Evolutionary conservation across 1,140 invertebrate species (phyloP).

Genomic region (Penaeus japonicus): DNA sequence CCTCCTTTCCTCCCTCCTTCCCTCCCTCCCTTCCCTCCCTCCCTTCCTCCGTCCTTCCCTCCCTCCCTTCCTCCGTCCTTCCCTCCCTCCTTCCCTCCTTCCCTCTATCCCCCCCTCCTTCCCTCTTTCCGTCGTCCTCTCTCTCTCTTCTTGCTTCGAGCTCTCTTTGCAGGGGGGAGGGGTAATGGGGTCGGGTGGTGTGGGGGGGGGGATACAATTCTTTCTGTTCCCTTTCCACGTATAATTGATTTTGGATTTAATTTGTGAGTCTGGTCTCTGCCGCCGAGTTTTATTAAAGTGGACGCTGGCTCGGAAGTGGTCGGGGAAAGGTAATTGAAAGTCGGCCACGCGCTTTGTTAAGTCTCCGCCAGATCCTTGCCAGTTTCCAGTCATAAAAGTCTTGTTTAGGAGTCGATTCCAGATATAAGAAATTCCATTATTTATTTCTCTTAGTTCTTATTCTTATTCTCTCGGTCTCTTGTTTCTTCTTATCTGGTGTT

Average conservation of each 20-base stretch:
- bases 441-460: too few species aligned
- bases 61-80: too few species aligned
- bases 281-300: slow-evolving; percentile 28
- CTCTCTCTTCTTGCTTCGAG: too few species aligned
- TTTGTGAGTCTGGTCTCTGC: slow-evolving; percentile 17
- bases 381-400: slow-evolving; percentile 39
- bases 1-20: too few species aligned
- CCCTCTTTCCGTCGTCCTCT: too few species aligned
- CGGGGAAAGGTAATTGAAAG: slow-evolving; percentile 27
- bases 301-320: slow-evolving; percentile 32
- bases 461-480: too few species aligned
- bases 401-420: slow-evolving; percentile 40
- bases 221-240: slow-evolving; percentile 19
- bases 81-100: too few species aligned
- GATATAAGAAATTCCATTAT: slow-evolving; percentile 45
- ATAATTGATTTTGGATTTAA: slow-evolving; percentile 28
- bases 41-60: too few species aligned
- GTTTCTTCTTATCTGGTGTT: too few species aligned
- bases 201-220: background rate
- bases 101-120: too few species aligned
- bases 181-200: background rate
- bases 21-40: too few species aligned
- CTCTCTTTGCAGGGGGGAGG: background rate
- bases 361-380: slow-evolving; percentile 28
- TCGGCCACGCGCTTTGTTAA: slow-evolving; percentile 22